These are phyloP conservation scores for Telenomus remus DNA, from an alignment of 1,140 invertebrate species.

Conservation along the genomic window DNA sequence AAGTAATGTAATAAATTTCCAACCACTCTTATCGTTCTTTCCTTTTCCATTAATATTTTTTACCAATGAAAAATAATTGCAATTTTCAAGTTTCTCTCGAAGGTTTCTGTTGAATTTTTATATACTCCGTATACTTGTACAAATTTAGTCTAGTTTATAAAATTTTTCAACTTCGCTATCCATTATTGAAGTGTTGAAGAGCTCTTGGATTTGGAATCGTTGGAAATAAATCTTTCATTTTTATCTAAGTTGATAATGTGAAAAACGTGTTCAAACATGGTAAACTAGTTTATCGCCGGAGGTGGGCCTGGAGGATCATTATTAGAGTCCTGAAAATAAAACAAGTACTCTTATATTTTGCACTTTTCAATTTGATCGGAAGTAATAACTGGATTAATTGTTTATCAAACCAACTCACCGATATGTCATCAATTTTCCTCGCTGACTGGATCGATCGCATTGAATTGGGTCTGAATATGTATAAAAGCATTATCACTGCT, in stretches of 20 bases:
- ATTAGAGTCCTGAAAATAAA: slow-evolving; percentile 58
- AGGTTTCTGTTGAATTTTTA: too few relatives aligned
- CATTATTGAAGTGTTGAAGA: not conserved
- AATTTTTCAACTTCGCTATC: not conserved
- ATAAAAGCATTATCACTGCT: slow-evolving; percentile 75
- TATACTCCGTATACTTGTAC: too few relatives aligned
- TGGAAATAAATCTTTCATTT: not conserved
- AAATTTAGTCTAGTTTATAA: too few relatives aligned
- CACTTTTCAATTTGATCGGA: not conserved
- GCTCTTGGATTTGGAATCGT: not conserved
- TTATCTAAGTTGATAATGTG: slow-evolving; percentile 3
- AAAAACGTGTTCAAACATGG: slow-evolving; percentile 6
- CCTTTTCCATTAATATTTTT: too few relatives aligned
- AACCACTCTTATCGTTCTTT: too few relatives aligned
- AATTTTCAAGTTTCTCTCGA: too few relatives aligned
- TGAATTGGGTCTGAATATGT: slow-evolving; percentile 76
- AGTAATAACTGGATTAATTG: not conserved
- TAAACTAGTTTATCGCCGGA: slow-evolving; percentile 56
- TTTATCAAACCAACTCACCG: slow-evolving; percentile 3
- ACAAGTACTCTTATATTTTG: not conserved
- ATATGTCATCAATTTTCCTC: slow-evolving; percentile 63
- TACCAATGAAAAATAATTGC: too few relatives aligned
- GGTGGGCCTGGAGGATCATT: slow-evolving; percentile 64
- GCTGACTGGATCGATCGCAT: slow-evolving; percentile 38
- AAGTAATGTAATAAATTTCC: too few relatives aligned